These are phyloP conservation scores for Ptyas mucosa DNA, from an alignment of 2,113 vertebrate species.

Conservation along the genomic window DNA sequence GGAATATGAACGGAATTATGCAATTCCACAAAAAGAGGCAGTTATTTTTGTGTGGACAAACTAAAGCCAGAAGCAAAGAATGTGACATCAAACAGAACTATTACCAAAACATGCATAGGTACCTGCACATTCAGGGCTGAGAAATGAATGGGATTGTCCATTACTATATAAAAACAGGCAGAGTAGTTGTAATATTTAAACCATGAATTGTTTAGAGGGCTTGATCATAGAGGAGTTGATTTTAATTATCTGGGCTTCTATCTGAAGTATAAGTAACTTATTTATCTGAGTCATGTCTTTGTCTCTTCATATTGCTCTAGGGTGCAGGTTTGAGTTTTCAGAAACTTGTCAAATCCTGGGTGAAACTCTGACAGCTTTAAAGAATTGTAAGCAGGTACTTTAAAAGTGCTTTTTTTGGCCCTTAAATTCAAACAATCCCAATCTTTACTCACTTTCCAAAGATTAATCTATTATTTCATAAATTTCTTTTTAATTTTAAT, in stretches of 20 bases:
- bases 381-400: not conserved
- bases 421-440: not conserved
- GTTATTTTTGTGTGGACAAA: not conserved
- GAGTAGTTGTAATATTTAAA: not conserved
- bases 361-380: not conserved
- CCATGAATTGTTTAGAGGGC: not conserved
- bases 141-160: not conserved
- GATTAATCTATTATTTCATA: not conserved
- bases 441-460: not conserved
- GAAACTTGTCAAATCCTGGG: not conserved
- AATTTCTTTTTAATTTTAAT: not conserved
- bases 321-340: not conserved
- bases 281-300: not conserved
- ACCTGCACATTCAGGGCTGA: not conserved
- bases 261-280: not conserved
- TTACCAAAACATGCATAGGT: not conserved
- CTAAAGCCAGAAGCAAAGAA: not conserved
- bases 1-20: not conserved
- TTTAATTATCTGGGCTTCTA: not conserved
- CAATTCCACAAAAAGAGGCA: not conserved
- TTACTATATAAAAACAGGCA: not conserved
- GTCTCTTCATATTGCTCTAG: not conserved
- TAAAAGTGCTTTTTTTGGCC: not conserved
- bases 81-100: not conserved
- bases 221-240: not conserved